Conservation (phyloP, 2,888 invertebrate species). For the Drosophila acutilabella region DNA sequence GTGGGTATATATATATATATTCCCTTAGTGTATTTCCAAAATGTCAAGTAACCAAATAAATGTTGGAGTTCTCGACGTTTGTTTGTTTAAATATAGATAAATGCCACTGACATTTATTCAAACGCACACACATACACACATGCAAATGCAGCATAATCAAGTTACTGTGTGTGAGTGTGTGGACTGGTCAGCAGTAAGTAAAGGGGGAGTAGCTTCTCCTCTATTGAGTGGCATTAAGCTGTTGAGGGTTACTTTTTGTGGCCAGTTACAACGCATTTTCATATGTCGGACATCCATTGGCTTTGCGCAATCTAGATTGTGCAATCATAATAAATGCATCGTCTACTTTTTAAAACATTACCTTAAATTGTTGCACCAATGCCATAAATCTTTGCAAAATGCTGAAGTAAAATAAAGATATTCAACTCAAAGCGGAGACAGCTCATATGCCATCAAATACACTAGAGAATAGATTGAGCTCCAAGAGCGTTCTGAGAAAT, state of each 20-base stretch:
- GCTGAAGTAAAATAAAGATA: constrained; percentile 12
- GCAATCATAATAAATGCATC: constrained; percentile 69
- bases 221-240: constrained; percentile 58
- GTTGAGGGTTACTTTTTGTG: constrained; percentile 52
- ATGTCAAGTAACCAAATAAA: constrained; percentile 77
- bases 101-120: constrained; percentile 69
- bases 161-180: constrained; percentile 10
- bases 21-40: constrained; percentile 63
- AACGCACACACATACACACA: constrained; percentile 22
- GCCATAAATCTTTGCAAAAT: constrained; percentile 59
- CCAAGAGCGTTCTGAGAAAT: not conserved
- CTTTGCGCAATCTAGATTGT: constrained; percentile 53
- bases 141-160: constrained; percentile 46
- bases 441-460: constrained; percentile 14
- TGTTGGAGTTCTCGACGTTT: constrained; percentile 60
- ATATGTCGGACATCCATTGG: constrained; percentile 35
- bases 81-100: constrained; percentile 78
- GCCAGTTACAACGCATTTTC: constrained; percentile 64
- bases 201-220: constrained; percentile 3
- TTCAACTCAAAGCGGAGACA: constrained; percentile 14
- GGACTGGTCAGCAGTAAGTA: not conserved
- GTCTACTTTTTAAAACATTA: constrained; percentile 32
- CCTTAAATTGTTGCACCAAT: constrained; percentile 62
- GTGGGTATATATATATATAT: constrained; percentile 29
- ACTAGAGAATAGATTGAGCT: not conserved